Conservation (phyloP, 1,140 invertebrate species). For the Megalonaias nervosa region DNA sequence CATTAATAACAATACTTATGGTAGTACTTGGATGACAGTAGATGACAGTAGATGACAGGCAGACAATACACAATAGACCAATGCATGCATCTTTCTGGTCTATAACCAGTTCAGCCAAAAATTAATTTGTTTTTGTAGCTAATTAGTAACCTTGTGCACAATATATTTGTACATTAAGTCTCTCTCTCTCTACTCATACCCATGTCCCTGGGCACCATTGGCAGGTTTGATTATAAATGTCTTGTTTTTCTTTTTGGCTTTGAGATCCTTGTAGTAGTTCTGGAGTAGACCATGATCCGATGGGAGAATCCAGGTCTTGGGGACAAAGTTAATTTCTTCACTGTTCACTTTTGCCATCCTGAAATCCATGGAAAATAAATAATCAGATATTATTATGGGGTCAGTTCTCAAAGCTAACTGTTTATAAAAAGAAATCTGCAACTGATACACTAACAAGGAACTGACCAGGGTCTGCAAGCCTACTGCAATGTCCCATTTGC, state of each 20-base stretch:
- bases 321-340: conserved; percentile 70
- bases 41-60: too few species aligned
- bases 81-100: too few species aligned
- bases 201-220: conserved; percentile 72
- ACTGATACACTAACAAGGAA: not conserved
- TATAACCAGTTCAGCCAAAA: too few species aligned
- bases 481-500: not conserved
- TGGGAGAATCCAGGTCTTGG: conserved; percentile 71
- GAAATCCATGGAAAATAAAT: conserved; percentile 22
- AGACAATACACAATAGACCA: too few species aligned
- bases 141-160: not conserved
- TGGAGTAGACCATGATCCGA: conserved; percentile 62
- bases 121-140: too few species aligned
- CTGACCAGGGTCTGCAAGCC: not conserved
- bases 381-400: not conserved
- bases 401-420: not conserved
- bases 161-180: not conserved
- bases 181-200: conserved; percentile 48
- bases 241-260: conserved; percentile 65
- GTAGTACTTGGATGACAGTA: too few species aligned
- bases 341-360: conserved; percentile 67
- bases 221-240: conserved; percentile 71
- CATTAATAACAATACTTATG: too few species aligned
- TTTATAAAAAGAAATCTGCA: not conserved
- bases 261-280: conserved; percentile 66